Conservation (phyloP, 2,797 vertebrate species). For the Myripristis murdjan region DNA sequence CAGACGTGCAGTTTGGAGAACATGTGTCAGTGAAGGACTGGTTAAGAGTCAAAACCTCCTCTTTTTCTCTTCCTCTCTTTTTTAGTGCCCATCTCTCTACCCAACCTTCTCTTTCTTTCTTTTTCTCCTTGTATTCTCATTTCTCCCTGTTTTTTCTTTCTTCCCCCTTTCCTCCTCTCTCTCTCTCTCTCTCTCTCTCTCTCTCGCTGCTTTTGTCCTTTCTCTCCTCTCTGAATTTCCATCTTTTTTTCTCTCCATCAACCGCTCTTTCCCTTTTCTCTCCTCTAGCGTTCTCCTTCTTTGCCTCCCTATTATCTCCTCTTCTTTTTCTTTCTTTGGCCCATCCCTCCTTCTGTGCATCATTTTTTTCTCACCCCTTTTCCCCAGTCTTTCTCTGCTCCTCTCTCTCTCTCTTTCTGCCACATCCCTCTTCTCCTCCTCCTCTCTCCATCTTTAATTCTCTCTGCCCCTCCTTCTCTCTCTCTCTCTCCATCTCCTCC, state of each 20-base stretch:
- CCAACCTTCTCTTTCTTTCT: background rate
- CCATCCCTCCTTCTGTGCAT: background rate
- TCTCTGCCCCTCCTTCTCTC: conserved; percentile 9
- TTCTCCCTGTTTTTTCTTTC: background rate
- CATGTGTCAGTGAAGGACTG: too few species aligned
- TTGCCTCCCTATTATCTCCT: background rate
- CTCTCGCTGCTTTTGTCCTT: conserved; percentile 10
- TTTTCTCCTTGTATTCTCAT: background rate
- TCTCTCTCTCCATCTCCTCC: conserved; percentile 45
- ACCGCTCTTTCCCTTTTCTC: conserved; percentile 39
- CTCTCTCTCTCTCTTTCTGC: background rate
- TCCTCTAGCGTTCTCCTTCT: conserved; percentile 1
- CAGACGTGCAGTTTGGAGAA: too few species aligned
- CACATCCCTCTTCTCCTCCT: too few species aligned
- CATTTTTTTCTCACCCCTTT: background rate
- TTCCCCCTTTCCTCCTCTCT: background rate
- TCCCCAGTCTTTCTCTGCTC: too few species aligned
- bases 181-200: background rate
- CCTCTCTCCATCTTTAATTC: too few species aligned
- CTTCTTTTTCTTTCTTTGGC: conserved; percentile 10
- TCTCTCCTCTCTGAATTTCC: conserved; percentile 11
- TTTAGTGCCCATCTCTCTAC: too few species aligned
- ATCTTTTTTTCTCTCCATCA: conserved; percentile 15
- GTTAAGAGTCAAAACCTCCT: too few species aligned
- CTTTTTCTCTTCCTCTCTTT: background rate